These are phyloP conservation scores for Lepus timidus DNA, from an alignment of 2,113 vertebrate species.

Conservation along the genomic window DNA sequence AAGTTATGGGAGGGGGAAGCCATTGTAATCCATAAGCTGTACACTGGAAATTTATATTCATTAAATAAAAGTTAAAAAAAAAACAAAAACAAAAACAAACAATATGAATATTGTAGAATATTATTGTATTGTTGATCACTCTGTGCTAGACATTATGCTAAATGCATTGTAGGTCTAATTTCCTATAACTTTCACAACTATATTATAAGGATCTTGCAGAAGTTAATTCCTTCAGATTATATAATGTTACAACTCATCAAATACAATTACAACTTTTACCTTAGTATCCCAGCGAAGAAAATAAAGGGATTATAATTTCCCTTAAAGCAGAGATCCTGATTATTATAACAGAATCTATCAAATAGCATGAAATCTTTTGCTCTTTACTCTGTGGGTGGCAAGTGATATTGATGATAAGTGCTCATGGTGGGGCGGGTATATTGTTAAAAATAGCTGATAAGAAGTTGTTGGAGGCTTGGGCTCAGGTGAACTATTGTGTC, in stretches of 20 bases:
- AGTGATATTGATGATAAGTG: background rate
- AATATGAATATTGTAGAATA: too few species aligned
- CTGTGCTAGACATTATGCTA: background rate
- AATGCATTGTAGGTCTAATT: constrained; percentile 31
- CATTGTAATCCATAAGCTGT: too few species aligned
- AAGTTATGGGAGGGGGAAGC: too few species aligned
- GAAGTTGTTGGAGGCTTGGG: background rate
- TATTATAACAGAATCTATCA: constrained; percentile 34
- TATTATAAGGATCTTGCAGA: constrained; percentile 17
- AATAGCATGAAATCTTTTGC: background rate
- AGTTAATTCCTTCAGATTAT: constrained; percentile 50
- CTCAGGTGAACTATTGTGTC: background rate
- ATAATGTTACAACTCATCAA: constrained; percentile 50
- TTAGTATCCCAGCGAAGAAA: background rate
- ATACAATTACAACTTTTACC: constrained; percentile 56
- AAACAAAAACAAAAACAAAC: too few species aligned
- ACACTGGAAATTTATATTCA: too few species aligned
- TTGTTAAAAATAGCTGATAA: background rate
- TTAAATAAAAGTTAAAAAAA: too few species aligned
- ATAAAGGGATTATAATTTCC: background rate
- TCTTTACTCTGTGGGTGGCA: background rate
- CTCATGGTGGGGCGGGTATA: background rate
- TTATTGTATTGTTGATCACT: background rate
- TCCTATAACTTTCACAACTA: constrained; percentile 27
- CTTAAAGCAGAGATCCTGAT: constrained; percentile 8